These are phyloP conservation scores for Neoaliturus tenellus DNA, from an alignment of 2,888 invertebrate genomes.

Conservation along the genomic window DNA sequence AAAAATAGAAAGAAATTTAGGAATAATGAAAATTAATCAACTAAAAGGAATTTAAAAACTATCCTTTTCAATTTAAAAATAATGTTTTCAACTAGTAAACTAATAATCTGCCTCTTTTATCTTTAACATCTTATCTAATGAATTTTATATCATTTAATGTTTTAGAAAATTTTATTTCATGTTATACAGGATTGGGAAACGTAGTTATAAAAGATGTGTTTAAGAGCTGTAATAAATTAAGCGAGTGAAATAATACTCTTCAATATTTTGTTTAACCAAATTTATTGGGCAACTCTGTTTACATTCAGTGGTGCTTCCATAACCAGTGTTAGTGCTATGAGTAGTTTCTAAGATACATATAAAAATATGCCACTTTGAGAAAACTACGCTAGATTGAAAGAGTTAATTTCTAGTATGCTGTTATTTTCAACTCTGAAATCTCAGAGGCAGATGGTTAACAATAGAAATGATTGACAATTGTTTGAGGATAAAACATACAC, in stretches of 20 bases:
- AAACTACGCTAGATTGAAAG: neutral
- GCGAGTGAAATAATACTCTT: constrained; percentile 41
- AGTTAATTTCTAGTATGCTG: constrained; percentile 6
- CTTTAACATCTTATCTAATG: neutral
- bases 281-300: constrained; percentile 74
- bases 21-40: neutral
- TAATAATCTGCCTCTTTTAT: neutral
- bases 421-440: neutral
- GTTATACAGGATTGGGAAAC: neutral
- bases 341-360: constrained; percentile 29
- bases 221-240: constrained; percentile 41
- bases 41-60: neutral
- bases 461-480: neutral
- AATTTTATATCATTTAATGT: neutral
- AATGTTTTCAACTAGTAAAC: neutral
- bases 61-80: neutral
- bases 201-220: neutral
- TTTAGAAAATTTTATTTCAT: neutral
- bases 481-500: neutral
- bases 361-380: constrained; percentile 44
- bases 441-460: neutral
- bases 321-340: constrained; percentile 42
- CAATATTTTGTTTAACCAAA: constrained; percentile 72
- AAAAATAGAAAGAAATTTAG: neutral
- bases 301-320: constrained; percentile 40